Conservation (phyloP, 2,888 invertebrate species). For the Neria commutata region DNA sequence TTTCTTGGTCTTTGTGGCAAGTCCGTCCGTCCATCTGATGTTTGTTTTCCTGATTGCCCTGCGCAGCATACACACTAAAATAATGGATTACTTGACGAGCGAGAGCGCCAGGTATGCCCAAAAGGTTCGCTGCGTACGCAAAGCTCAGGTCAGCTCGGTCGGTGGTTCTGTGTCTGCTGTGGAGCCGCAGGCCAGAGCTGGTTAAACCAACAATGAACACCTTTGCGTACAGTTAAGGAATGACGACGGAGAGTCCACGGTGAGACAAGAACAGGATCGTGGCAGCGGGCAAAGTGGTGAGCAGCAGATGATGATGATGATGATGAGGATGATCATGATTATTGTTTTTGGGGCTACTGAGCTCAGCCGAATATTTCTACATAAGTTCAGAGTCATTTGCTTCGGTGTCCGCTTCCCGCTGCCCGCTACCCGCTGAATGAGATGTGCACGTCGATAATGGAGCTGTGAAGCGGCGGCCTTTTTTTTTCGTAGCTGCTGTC, state of each 20-base stretch:
- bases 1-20: conserved; percentile 3
- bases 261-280: conserved; percentile 9
- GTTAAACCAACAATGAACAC: conserved; percentile 25
- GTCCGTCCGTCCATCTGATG: conserved; percentile 18
- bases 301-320: background rate
- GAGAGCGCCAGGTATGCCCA: conserved; percentile 16
- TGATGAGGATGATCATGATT: background rate
- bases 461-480: background rate
- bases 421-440: conserved; percentile 22
- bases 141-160: conserved; percentile 5
- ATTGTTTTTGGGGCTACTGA: background rate
- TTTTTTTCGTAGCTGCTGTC: background rate
- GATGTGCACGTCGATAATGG: conserved; percentile 38
- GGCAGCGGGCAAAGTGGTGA: background rate
- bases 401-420: conserved; percentile 24
- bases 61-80: conserved; percentile 16
- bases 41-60: conserved; percentile 29
- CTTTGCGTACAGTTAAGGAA: no score
- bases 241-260: no score
- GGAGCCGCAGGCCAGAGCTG: background rate
- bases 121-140: background rate
- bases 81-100: conserved; percentile 26
- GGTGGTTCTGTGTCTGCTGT: background rate
- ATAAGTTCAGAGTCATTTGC: conserved; percentile 12
- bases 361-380: background rate